Base-by-base conservation (phyloP, 2,888 invertebrate genomes). In the Oxycera nigricornis region DNA sequence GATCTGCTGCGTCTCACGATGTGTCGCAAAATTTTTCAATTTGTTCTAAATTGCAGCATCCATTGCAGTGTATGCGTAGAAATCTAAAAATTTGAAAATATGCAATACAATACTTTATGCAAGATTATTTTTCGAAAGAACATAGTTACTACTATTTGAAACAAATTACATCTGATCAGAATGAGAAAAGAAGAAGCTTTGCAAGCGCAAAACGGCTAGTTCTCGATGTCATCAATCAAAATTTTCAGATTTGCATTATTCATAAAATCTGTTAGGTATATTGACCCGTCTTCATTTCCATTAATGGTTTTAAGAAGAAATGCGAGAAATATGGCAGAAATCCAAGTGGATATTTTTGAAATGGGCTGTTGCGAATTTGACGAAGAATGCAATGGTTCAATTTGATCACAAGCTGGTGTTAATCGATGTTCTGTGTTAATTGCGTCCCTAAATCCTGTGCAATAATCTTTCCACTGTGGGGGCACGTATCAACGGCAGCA, bases 1-100 rank as follows among this genome's bases (percentile, higher is more conserved):
- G 46, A 46, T 46, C 46, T 46, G n/a, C 17, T 3, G 14, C n/a
- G n/a, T n/a, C n/a, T n/a, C n/a, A n/a, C n/a, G 17, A 46, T 14
- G 17, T 46, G 46, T 46, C 67, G 70, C 61, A 28, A 65, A 59
- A 73, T 52, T 30, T n/a, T 17, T 35, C 24, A 76, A 72, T 73
- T 17, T 74, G 65, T 65, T 73, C 52, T 61, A 74, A 77, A 76
- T 80, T 79, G 55, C 78, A 80, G 80, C 79, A 76, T 80, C 80
- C 55, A 79, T 81, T 78, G 78, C 79, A 80, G 77, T 79, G 76
- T 79, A 78, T 75, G 79, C 79, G 75, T 79, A 81, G 46, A 46
- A 79, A 65, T 52, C 28, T 57, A 22, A 41, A 70, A 75, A 75
- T 75, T 74, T 77, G 74, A 77, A 76, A 22, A 65, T 30, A 74